Evolutionary conservation across 2,113 vertebrate genomes (phyloP).

Genomic region (Apus apus): DNA sequence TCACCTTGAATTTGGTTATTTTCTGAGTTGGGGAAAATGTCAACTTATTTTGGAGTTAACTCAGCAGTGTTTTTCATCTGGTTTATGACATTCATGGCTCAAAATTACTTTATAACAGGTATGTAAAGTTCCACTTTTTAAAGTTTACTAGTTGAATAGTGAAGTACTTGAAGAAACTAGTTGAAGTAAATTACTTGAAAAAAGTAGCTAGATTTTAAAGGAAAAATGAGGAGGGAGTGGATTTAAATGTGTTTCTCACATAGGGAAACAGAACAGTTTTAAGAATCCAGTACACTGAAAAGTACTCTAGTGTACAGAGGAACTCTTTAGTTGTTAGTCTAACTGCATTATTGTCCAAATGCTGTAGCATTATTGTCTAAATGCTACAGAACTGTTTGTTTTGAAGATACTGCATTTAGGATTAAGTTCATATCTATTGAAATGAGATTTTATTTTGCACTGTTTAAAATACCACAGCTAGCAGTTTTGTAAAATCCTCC

Average conservation of each 20-base stretch:
- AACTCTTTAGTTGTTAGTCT: not conserved
- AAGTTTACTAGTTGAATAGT: not conserved
- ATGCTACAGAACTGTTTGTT: not conserved
- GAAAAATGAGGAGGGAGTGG: accelerated
- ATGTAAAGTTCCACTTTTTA: constrained; percentile 36
- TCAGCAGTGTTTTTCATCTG: constrained; percentile 9
- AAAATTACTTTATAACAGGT: constrained; percentile 53
- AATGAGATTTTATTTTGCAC: not conserved
- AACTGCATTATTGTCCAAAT: not conserved
- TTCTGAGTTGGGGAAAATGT: not conserved
- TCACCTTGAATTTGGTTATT: not conserved
- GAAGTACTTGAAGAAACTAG: not conserved
- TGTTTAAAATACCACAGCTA: not conserved
- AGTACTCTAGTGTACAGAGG: not conserved
- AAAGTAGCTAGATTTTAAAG: not conserved
- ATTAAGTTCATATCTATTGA: not conserved
- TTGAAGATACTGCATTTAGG: not conserved
- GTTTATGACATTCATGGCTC: constrained; percentile 26
- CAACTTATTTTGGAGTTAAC: constrained; percentile 23
- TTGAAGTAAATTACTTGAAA: not conserved
- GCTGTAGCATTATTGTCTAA: not conserved
- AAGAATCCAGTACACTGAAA: not conserved
- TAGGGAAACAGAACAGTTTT: not conserved
- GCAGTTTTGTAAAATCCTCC: not conserved
- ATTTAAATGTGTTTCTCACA: not conserved